Evolutionary conservation across 2,113 vertebrate species (phyloP).

Genomic region (Camelus dromedarius): DNA sequence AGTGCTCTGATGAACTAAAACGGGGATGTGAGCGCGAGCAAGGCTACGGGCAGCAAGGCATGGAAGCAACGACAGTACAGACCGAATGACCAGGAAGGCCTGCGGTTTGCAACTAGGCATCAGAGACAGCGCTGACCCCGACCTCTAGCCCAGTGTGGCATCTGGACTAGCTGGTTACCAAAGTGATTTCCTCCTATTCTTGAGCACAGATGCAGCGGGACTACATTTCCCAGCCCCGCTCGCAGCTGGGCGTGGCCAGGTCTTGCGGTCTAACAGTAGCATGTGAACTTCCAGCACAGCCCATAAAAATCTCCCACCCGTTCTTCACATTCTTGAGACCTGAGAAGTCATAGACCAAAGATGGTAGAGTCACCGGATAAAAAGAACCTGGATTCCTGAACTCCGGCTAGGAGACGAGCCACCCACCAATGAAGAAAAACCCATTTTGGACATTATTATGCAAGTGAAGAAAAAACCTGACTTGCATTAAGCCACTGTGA

Average conservation of each 20-base stretch:
- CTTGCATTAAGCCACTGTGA: background rate
- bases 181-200: background rate
- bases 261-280: background rate
- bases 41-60: background rate
- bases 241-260: background rate
- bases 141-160: background rate
- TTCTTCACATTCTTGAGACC: background rate
- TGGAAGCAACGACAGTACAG: background rate
- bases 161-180: background rate
- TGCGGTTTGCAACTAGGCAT: background rate
- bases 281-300: background rate
- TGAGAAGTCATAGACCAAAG: background rate
- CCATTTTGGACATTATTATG: background rate
- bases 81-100: background rate
- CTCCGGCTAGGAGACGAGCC: background rate
- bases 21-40: background rate
- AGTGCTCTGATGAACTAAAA: background rate
- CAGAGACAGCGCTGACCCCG: background rate
- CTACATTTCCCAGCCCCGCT: slow-evolving; percentile 23
- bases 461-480: background rate
- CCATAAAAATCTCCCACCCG: background rate
- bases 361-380: background rate
- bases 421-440: background rate
- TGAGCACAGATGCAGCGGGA: background rate
- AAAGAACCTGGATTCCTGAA: background rate